phyloP scores from a whole-genome alignment of 2,113 vertebrate genomes.

The Meles meles region DNA sequence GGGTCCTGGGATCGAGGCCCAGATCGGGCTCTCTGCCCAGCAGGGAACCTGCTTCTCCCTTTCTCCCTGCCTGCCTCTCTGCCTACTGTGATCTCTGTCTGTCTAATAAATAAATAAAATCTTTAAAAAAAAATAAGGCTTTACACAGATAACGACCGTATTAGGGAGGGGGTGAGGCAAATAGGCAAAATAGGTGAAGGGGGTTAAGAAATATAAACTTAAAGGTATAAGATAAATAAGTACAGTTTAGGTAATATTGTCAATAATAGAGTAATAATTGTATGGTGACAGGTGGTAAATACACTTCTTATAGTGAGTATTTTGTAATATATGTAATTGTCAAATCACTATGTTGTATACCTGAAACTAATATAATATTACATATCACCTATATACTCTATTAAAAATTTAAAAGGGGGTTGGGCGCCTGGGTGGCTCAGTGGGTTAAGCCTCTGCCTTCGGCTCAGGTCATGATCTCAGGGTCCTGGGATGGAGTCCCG shows the following conservation, averaged over 20 bases:
- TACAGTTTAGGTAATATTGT: neutral
- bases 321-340: neutral
- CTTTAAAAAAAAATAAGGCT: neutral
- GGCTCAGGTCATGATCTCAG: too few species aligned
- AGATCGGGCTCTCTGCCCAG: too few species aligned
- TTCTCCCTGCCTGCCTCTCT: too few species aligned
- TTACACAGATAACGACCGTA: neutral
- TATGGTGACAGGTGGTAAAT: neutral
- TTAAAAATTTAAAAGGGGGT: neutral
- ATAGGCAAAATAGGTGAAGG: neutral
- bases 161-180: neutral
- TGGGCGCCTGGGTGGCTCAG: too few species aligned
- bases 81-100: too few species aligned
- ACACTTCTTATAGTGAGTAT: neutral
- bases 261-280: neutral
- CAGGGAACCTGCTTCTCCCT: too few species aligned
- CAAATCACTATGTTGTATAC: neutral
- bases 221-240: neutral
- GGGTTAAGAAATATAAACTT: neutral
- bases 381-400: neutral
- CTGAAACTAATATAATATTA: neutral
- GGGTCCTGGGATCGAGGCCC: too few species aligned
- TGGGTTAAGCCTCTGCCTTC: too few species aligned
- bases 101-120: too few species aligned
- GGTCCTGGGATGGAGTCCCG: too few species aligned